Evolutionary conservation across 1,140 invertebrate species (phyloP), one percentile per base, ranked within the genome.

Genomic region (Liolophura sinensis): DNA sequence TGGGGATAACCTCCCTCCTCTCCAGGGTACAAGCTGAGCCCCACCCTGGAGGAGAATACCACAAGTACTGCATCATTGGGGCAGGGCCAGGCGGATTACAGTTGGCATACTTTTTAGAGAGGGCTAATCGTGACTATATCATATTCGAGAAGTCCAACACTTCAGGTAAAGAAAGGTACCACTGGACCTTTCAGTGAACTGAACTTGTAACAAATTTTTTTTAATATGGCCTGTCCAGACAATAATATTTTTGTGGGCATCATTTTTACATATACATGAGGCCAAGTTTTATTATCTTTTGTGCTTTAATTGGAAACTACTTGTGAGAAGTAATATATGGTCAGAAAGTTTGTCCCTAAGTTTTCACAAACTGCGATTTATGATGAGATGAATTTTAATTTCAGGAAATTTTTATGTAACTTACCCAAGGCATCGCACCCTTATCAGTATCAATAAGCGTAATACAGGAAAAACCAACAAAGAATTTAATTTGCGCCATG

Each of bases 361-460:
- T 54, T 24, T 54, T 54, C n/a, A 16, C 55, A 4, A 15, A 40
- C 20, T 60, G 58, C 31, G 9, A 40, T 40, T 40, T 40, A 40
- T 40, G 31, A 40, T 9, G 3, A 40, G 31, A 9, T 40, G 31
- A 40, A 40, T 62, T 48, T 61, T 24, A 18, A 40, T 76, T 73
- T 51, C 74, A 86, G 85, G 85, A 24, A 78, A 70, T 64, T 87
- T 87, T 70, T 87, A 85, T 73, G 66, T 64, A 40, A 48, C 67
- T n/a, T 87, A 85, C 71, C 86, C 86, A 6, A 78, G 85, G 7
- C 86, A 87, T 76, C 72, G 84, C 54, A 81, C 73, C 31, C 76
- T 87, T 14, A 87, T 87, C 70, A 87, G 86, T 72, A 84, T 87
- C 57, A 87, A 87, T 73, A 87, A 87, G 69, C 65, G 85, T 55